These are phyloP conservation scores for Nephrotoma flavescens DNA, from an alignment of 2,888 invertebrate species.

Conservation along the genomic window DNA sequence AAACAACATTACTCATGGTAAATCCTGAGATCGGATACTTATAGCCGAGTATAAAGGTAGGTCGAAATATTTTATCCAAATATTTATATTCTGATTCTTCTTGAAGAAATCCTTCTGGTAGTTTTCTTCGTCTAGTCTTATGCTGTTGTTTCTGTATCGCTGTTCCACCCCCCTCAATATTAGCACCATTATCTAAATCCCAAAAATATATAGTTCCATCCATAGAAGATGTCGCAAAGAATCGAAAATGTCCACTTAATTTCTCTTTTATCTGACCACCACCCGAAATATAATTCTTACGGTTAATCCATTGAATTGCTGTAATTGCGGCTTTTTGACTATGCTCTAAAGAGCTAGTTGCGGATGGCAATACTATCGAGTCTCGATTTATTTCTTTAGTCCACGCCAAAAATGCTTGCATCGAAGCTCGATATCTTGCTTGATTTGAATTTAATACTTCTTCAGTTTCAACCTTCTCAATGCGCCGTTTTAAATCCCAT, in stretches of 20 bases:
- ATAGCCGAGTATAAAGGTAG: conserved; percentile 37
- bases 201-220: conserved; percentile 58
- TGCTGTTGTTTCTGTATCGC: background rate
- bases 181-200: conserved; percentile 39
- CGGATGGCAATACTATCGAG: conserved; percentile 41
- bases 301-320: conserved; percentile 52
- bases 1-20: background rate
- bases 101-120: conserved; percentile 42
- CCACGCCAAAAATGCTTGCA: conserved; percentile 51
- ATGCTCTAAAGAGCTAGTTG: conserved; percentile 42
- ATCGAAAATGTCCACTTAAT: conserved; percentile 34
- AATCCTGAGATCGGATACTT: background rate
- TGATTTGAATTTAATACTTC: conserved; percentile 46
- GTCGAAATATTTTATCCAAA: conserved; percentile 45
- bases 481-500: conserved; percentile 52
- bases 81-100: conserved; percentile 44
- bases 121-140: conserved; percentile 16
- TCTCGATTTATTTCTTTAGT: conserved; percentile 46
- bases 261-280: conserved; percentile 39
- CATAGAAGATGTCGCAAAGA: conserved; percentile 47
- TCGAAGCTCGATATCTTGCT: conserved; percentile 42
- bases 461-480: conserved; percentile 45
- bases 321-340: conserved; percentile 51
- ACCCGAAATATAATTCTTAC: conserved; percentile 39
- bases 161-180: background rate